Conservation (phyloP, 2,888 invertebrate species). For the Osmoderma eremita region DNA sequence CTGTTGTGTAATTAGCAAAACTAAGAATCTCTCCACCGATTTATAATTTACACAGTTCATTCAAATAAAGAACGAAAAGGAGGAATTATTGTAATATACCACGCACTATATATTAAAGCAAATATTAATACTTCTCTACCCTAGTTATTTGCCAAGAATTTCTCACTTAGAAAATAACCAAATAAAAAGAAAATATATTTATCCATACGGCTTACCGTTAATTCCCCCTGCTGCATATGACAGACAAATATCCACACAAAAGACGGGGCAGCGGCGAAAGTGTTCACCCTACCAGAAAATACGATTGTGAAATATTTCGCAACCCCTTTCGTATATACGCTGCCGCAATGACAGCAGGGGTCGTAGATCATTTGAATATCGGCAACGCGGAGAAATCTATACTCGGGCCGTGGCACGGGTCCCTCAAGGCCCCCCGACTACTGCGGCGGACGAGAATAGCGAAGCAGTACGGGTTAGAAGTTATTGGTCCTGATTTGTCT, state of each 20-base stretch:
- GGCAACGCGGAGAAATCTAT: constrained; percentile 6
- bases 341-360: background rate
- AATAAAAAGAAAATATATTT: too few species aligned
- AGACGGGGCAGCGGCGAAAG: constrained; percentile 12
- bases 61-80: too few species aligned
- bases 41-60: too few species aligned
- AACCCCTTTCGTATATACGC: background rate
- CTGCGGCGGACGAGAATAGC: background rate
- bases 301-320: constrained; percentile 17
- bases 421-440: constrained; percentile 12
- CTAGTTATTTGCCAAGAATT: too few species aligned
- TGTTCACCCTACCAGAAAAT: constrained; percentile 18
- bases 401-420: background rate
- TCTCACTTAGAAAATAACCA: too few species aligned
- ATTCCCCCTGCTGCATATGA: background rate
- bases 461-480: background rate
- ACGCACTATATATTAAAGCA: too few species aligned
- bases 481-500: constrained; percentile 27
- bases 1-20: too few species aligned
- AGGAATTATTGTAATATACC: too few species aligned
- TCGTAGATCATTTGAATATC: constrained; percentile 16
- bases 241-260: background rate
- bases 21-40: too few species aligned
- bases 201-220: too few species aligned
- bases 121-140: too few species aligned